Conservation (phyloP, 2,888 invertebrate species). For the Cosmorhoe ocellata region DNA sequence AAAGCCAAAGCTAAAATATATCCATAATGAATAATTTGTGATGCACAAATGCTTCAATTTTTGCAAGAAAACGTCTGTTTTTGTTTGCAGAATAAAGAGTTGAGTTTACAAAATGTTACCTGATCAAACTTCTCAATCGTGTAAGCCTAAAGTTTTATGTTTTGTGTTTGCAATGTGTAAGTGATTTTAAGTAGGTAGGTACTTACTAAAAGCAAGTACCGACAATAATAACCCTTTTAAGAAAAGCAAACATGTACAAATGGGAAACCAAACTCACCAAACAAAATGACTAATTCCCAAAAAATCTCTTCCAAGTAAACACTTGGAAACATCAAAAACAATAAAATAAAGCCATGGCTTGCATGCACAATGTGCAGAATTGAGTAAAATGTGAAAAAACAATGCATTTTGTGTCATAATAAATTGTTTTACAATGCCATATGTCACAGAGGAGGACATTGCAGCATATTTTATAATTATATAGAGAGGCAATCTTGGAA, state of each 20-base stretch:
- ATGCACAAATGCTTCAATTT: constrained; percentile 9
- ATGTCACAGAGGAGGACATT: constrained; percentile 55
- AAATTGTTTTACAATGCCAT: constrained; percentile 65
- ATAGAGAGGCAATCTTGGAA: constrained; percentile 55
- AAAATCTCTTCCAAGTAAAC: constrained; percentile 75
- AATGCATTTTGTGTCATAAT: constrained; percentile 68
- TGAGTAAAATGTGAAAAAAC: constrained; percentile 69
- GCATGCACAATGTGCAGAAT: constrained; percentile 70
- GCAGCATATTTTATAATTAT: constrained; percentile 73
- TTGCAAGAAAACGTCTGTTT: constrained; percentile 8
- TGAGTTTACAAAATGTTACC: no score
- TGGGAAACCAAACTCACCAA: constrained; percentile 34
- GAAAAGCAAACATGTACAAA: constrained; percentile 23
- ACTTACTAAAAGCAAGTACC: neutral
- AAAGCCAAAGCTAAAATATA: constrained; percentile 51
- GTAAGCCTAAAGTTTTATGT: no score
- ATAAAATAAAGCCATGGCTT: constrained; percentile 59
- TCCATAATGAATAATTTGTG: constrained; percentile 38
- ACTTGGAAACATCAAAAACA: constrained; percentile 64
- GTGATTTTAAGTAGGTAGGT: constrained; percentile 1
- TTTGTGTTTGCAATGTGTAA: no score
- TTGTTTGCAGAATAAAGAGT: no score
- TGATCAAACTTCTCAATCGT: no score
- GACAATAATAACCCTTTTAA: constrained; percentile 7
- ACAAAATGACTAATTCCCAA: constrained; percentile 68